A percentile compares a stretch with the other conserved stretches of the same genome.
These are phyloP conservation scores for Trachelus stipa DNA, from an alignment of 2,888 invertebrate species.

Conservation along the genomic window DNA sequence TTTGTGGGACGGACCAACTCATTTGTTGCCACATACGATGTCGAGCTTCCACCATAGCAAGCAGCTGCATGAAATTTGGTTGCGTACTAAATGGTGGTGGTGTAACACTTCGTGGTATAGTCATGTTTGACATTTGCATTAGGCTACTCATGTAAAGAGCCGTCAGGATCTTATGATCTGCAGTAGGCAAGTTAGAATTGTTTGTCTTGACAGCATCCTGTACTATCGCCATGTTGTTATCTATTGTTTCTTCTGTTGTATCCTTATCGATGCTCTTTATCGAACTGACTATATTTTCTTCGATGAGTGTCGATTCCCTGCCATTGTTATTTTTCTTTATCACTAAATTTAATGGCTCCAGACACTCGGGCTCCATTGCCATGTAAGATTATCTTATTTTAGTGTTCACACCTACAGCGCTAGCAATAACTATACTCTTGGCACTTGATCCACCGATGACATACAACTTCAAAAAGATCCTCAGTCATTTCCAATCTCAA, in stretches of 20 bases:
- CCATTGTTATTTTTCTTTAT: constrained; percentile 63
- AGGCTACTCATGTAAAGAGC: constrained; percentile 65
- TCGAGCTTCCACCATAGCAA: constrained; percentile 59
- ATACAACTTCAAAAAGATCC: background rate
- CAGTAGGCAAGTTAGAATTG: constrained; percentile 47
- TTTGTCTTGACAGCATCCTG: constrained; percentile 55
- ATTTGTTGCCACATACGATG: constrained; percentile 63
- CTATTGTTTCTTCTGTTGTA: constrained; percentile 34
- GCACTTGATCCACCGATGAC: background rate
- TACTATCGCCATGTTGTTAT: constrained; percentile 56
- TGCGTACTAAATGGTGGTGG: constrained; percentile 45
- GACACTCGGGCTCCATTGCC: constrained; percentile 66
- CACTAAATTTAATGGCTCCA: constrained; percentile 70
- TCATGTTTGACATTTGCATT: constrained; percentile 62
- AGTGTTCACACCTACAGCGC: constrained; percentile 23
- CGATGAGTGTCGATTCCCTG: constrained; percentile 25
- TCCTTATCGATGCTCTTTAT: constrained; percentile 46
- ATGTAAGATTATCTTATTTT: constrained; percentile 19
- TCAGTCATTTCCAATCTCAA: background rate
- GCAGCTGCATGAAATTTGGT: constrained; percentile 58
- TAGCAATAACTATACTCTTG: constrained; percentile 9
- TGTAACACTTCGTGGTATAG: constrained; percentile 41
- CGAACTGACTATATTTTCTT: constrained; percentile 30
- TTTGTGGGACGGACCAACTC: constrained; percentile 57
- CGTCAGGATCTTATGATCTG: constrained; percentile 64